Conservation (phyloP, 2,888 invertebrate genomes). For the Platycheirus rosarum region DNA sequence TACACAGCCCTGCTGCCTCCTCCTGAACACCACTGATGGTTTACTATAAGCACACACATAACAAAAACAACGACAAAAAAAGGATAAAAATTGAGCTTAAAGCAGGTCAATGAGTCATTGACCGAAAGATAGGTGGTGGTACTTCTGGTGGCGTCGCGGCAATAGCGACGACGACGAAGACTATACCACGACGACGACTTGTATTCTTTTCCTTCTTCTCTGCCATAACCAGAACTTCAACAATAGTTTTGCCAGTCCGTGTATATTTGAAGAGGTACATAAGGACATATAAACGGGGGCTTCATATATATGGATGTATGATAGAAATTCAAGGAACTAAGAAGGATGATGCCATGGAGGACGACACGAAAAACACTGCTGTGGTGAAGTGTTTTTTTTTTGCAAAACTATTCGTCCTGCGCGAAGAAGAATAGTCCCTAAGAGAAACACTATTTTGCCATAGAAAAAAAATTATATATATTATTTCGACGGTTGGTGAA, state of each 20-base stretch:
- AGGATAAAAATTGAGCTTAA: constrained; percentile 43
- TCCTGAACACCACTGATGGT: constrained; percentile 31
- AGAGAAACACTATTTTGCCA: constrained; percentile 7
- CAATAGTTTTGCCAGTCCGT: constrained; percentile 37
- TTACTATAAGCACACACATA: constrained; percentile 38
- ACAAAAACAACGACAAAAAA: constrained; percentile 8
- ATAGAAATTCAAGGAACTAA: constrained; percentile 10
- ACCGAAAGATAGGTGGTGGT: constrained; percentile 72
- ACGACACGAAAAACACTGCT: constrained; percentile 47
- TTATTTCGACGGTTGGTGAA: background rate
- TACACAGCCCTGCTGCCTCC: constrained; percentile 30
- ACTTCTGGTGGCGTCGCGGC: constrained; percentile 37
- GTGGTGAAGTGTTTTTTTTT: constrained; percentile 10
- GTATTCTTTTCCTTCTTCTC: constrained; percentile 29
- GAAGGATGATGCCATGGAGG: constrained; percentile 55
- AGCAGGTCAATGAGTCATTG: constrained; percentile 73
- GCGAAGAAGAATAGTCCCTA: constrained; percentile 35
- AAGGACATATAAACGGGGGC: constrained; percentile 31
- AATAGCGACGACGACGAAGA: constrained; percentile 1
- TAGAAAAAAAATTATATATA: background rate
- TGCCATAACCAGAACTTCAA: constrained; percentile 39
- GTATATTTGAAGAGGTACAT: constrained; percentile 19
- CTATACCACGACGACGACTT: constrained; percentile 11
- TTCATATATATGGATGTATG: background rate
- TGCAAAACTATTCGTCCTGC: constrained; percentile 57